phyloP scores from a whole-genome alignment of 2,888 invertebrate species.

The Drosophila prolongata region DNA sequence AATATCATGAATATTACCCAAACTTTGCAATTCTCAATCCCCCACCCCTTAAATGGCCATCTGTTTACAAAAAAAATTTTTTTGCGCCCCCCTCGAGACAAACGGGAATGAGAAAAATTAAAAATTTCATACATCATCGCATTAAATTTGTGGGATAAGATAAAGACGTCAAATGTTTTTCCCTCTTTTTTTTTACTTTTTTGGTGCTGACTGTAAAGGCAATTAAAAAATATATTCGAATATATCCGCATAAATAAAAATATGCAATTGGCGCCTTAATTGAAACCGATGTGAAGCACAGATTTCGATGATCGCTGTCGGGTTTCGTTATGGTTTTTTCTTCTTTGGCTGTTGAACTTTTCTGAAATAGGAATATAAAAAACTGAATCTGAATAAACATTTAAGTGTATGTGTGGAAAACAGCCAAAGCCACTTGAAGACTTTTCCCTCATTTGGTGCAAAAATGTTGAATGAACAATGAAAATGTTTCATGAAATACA shows the following conservation, averaged over 20 bases:
- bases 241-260: slow-evolving; percentile 55
- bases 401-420: slow-evolving; percentile 12
- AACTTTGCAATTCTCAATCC: slow-evolving; percentile 11
- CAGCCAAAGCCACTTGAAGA: slow-evolving; percentile 54
- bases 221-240: slow-evolving; percentile 47
- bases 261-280: slow-evolving; percentile 75
- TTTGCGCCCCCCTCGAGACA: slow-evolving; percentile 5
- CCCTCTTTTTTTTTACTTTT: slow-evolving; percentile 17
- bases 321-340: slow-evolving; percentile 13
- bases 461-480: slow-evolving; percentile 60
- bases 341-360: slow-evolving; percentile 67
- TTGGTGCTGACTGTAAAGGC: slow-evolving; percentile 27
- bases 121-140: slow-evolving; percentile 83
- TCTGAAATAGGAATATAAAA: slow-evolving; percentile 21
- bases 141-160: slow-evolving; percentile 82
- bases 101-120: slow-evolving; percentile 47
- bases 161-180: slow-evolving; percentile 73
- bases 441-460: slow-evolving; percentile 64
- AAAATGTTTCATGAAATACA: slow-evolving; percentile 27
- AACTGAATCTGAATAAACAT: slow-evolving; percentile 23
- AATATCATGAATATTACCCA: slow-evolving; percentile 10
- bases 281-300: slow-evolving; percentile 70
- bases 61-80: slow-evolving; percentile 44
- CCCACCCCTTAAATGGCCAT: slow-evolving; percentile 47
- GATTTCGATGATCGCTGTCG: slow-evolving; percentile 48